Conservation (phyloP, 2,797 vertebrate species). For the Acanthis flammea region DNA sequence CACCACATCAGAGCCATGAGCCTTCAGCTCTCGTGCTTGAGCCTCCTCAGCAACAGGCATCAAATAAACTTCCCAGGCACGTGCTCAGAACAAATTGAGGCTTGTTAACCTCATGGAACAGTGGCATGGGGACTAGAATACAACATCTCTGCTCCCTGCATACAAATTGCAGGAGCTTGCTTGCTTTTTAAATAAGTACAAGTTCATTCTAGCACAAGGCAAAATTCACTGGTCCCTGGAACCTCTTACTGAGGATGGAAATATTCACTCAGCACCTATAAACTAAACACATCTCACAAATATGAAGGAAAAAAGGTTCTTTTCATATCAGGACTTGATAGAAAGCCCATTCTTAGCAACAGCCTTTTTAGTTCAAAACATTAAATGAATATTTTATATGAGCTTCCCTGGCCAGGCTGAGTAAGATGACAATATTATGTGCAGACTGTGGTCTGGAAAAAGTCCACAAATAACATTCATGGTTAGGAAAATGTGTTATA, state of each 20-base stretch:
- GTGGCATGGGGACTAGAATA: neutral
- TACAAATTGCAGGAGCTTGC: neutral
- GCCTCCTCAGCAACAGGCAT: neutral
- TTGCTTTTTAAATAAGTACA: neutral
- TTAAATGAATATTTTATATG: neutral
- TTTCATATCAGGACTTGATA: neutral
- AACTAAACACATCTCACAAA: neutral
- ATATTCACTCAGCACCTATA: neutral
- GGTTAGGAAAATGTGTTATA: neutral
- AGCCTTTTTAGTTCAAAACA: neutral
- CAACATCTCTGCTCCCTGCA: neutral
- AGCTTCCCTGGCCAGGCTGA: neutral
- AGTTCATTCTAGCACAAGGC: neutral
- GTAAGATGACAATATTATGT: neutral
- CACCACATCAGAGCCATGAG: accelerated
- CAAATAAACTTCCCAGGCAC: neutral
- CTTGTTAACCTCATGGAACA: neutral
- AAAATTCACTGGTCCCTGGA: neutral
- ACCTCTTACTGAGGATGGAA: neutral
- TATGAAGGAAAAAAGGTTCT: neutral
- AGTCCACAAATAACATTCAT: neutral
- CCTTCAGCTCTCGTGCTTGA: neutral
- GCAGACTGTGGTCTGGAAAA: slow-evolving; percentile 3
- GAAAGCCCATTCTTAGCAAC: neutral
- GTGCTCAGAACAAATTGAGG: neutral